Base-by-base conservation (phyloP, 2,888 invertebrate genomes). In the Camptogramma bilineatum region DNA sequence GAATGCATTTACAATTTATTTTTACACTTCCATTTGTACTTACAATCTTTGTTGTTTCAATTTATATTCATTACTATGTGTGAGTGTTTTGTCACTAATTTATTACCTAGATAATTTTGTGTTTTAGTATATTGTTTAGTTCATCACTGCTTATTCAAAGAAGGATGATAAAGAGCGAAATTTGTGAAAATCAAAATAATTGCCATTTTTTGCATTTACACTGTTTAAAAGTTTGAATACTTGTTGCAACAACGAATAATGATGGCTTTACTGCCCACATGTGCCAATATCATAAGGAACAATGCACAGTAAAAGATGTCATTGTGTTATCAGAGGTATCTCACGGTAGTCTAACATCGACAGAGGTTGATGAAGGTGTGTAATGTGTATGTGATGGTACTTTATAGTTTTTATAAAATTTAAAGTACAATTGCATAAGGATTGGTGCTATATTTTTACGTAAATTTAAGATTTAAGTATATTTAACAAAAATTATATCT, bases 131-230 rank as follows among this genome's bases (percentile, higher is more conserved):
- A 76, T 81, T 78, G 71, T 77, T 78, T 73, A 67, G 75, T 76
- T 79, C 78, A 79, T 75, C 73, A 74, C 78, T 79, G 82, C 80
- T 77, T 84, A 74, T 75, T 78, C 75, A 74, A 67, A 76, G 70
- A 76, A 75, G 74, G 64, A 74, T 74, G 76, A 63, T 71, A 75
- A 77, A 74, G 71, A 79, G 76, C 71, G 75, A 79, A 80, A 81
- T 76, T 82, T 79, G 77, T 82, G 69, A 81, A n/a, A 87, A 84
- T 82, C 79, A 86, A 81, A 81, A 82, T 83, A 83, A 58, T 90
- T 91, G 92, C 92, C 92, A 92, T 93, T 90, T 85, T 84, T 87
- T 91, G 92, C 92, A 93, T 93, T 93, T 93, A 92, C 86, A 82
- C 81, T 86, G 84, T 82, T 83, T 85, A 83, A 81, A 62, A 84